Evolutionary conservation across 2,888 invertebrate species (phyloP).

Genomic region (Ectemnius cavifrons): DNA sequence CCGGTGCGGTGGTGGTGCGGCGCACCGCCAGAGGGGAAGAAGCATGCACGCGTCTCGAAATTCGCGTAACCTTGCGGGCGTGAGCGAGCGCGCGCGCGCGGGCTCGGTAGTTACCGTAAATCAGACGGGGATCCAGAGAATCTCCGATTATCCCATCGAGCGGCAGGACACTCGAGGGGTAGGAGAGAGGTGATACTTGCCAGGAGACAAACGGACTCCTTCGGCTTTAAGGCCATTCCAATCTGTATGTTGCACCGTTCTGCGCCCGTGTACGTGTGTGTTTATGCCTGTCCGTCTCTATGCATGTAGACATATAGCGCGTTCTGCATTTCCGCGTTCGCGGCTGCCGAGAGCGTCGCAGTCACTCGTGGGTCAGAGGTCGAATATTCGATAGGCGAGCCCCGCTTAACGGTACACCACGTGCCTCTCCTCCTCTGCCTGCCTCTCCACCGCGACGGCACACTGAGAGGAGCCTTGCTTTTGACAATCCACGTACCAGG

Average conservation of each 20-base stretch:
- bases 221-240: constrained; percentile 45
- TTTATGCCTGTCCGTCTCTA: no score
- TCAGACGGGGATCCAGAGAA: constrained; percentile 29
- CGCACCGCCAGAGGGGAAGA: background rate
- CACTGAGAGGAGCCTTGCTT: constrained; percentile 23
- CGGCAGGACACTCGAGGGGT: constrained; percentile 1
- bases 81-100: constrained; percentile 26
- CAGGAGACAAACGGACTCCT: constrained; percentile 57
- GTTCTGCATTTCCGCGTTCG: constrained; percentile 60
- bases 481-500: constrained; percentile 57
- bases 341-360: constrained; percentile 37
- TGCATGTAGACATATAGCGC: no score
- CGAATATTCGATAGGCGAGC: constrained; percentile 64
- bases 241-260: no score
- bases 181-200: constrained; percentile 31
- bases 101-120: constrained; percentile 32
- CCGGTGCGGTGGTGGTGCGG: no score
- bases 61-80: constrained; percentile 18
- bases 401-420: constrained; percentile 61
- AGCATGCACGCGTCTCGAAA: constrained; percentile 13
- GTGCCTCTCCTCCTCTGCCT: constrained; percentile 39
- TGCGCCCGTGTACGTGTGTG: no score
- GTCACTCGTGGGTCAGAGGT: constrained; percentile 55
- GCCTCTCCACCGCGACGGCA: constrained; percentile 16
- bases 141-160: constrained; percentile 48